These are phyloP conservation scores for Druon quercuslanigerum DNA, from an alignment of 1,140 invertebrate genomes.

Conservation along the genomic window DNA sequence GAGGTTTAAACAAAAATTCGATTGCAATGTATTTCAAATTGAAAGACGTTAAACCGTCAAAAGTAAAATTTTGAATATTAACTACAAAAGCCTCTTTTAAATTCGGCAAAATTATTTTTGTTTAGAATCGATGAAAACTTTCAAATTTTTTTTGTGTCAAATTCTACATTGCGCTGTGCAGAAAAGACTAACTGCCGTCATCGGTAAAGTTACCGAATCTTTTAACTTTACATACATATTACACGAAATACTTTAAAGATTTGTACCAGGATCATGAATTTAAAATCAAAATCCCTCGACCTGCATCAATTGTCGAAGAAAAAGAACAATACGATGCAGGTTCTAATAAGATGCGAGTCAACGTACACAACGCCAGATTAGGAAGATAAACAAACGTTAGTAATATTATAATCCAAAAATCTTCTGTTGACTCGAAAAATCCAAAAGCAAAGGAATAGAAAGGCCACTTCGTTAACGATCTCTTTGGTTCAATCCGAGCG, in stretches of 20 bases:
- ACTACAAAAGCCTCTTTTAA: neutral
- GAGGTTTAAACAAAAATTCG: neutral
- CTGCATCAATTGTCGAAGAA: neutral
- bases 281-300: neutral
- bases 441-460: constrained; percentile 28
- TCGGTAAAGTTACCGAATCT: neutral
- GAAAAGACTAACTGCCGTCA: constrained; percentile 13
- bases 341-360: neutral
- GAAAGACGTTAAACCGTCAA: neutral
- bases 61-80: neutral
- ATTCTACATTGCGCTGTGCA: neutral
- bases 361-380: constrained; percentile 9
- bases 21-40: neutral
- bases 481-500: constrained; percentile 15
- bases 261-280: constrained; percentile 7
- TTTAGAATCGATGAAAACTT: neutral
- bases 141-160: neutral
- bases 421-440: constrained; percentile 13
- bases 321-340: constrained; percentile 7
- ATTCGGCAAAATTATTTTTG: neutral
- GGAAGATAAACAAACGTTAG: constrained; percentile 22
- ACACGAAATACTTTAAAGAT: neutral
- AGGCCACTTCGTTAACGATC: constrained; percentile 29
- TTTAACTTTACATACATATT: constrained; percentile 24
- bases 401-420: constrained; percentile 25